A percentile compares a stretch with the other conserved stretches of the same genome.
These are phyloP conservation scores for Semibalanus balanoides DNA, from an alignment of 1,140 invertebrate species.

Conservation along the genomic window DNA sequence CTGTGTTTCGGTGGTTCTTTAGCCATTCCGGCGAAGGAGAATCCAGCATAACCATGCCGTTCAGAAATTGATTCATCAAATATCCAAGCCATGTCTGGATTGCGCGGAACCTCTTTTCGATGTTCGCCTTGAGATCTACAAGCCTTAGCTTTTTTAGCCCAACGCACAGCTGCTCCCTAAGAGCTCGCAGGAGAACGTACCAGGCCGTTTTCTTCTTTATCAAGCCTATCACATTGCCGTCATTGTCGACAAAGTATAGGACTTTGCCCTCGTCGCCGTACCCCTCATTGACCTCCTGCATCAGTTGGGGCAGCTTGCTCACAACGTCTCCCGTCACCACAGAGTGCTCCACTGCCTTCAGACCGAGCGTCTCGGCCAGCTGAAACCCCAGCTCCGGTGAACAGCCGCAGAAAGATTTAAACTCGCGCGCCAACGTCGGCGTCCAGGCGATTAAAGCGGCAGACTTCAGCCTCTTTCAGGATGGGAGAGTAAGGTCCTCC, in stretches of 20 bases:
- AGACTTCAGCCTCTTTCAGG: no score
- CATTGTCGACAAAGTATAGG: constrained; percentile 33
- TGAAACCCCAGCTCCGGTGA: constrained; percentile 28
- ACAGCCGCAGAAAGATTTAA: constrained; percentile 24
- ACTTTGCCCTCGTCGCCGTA: constrained; percentile 31
- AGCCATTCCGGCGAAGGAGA: not conserved
- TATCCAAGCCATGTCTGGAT: no score
- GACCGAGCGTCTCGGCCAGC: constrained; percentile 20
- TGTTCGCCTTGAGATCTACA: no score
- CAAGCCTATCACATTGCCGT: constrained; percentile 31
- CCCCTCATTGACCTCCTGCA: not conserved
- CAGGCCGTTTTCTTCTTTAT: constrained; percentile 38
- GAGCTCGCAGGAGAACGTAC: constrained; percentile 31
- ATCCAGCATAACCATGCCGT: no score
- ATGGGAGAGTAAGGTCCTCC: constrained; percentile 26
- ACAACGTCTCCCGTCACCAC: constrained; percentile 8
- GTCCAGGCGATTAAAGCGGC: constrained; percentile 38
- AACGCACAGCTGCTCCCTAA: no score
- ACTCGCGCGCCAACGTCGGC: constrained; percentile 19
- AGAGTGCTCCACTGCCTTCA: constrained; percentile 21
- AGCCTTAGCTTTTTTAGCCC: no score
- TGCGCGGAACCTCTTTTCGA: no score
- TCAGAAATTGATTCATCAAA: no score
- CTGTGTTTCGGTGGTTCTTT: no score
- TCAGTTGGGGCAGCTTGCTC: not conserved